Evolutionary conservation across 2,888 invertebrate genomes (phyloP).

Genomic region (Caenorhabditis sp.): DNA sequence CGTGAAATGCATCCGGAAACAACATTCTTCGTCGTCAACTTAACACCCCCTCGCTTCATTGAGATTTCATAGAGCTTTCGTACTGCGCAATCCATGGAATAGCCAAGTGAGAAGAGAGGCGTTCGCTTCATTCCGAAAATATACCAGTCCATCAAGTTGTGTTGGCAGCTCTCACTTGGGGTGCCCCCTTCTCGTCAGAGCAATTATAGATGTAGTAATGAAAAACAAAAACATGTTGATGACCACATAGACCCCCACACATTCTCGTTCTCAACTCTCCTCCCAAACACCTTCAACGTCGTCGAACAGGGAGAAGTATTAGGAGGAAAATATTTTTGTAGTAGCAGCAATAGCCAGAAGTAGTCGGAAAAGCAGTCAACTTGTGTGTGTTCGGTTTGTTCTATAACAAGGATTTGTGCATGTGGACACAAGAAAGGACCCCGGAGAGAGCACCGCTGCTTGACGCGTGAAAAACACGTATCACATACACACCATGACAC

Average conservation of each 20-base stretch:
- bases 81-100: neutral
- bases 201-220: constrained; percentile 61
- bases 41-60: constrained; percentile 18
- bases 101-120: neutral
- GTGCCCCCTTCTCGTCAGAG: constrained; percentile 5
- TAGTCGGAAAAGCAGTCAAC: constrained; percentile 16
- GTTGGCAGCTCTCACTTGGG: constrained; percentile 5
- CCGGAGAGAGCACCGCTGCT: constrained; percentile 20
- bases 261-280: neutral
- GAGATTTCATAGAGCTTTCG: constrained; percentile 33
- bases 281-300: constrained; percentile 8
- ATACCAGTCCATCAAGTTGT: neutral
- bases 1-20: neutral
- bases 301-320: neutral
- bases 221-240: constrained; percentile 63
- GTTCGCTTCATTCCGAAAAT: neutral
- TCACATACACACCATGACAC: constrained; percentile 47
- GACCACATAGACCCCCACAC: constrained; percentile 29
- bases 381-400: constrained; percentile 20
- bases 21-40: neutral
- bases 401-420: constrained; percentile 53
- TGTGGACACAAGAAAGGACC: no score
- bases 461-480: constrained; percentile 57
- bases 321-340: constrained; percentile 55
- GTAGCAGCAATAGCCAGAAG: constrained; percentile 9